A percentile compares a stretch with the other conserved stretches of the same genome.
Conservation (phyloP, 35 echinoderm and acorn worm genomes). For the Ptychodera flava region DNA sequence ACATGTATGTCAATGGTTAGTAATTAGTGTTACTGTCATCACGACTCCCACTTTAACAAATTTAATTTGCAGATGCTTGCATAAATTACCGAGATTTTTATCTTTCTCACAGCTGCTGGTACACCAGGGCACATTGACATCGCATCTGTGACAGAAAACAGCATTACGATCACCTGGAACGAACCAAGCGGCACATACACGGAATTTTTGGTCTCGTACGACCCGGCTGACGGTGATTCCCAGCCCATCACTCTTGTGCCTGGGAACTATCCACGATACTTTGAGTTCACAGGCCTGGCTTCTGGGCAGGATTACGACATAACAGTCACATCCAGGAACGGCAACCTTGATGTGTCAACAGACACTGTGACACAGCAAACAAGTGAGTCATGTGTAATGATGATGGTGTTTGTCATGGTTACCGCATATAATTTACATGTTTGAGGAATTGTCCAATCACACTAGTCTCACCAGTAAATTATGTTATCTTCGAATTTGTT, state of each 20-base stretch:
- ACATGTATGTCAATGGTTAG: too few species aligned
- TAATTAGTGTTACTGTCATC: too few species aligned
- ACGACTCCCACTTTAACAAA: too few species aligned
- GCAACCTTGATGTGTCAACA: not conserved
- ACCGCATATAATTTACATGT: too few species aligned
- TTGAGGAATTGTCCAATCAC: too few species aligned
- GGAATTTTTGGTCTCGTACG: not conserved
- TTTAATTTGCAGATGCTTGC: too few species aligned
- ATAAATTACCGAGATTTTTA: too few species aligned
- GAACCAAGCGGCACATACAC: not conserved
- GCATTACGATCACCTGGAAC: slow-evolving; percentile 41
- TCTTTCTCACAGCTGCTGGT: slow-evolving; percentile 17
- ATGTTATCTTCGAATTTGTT: too few species aligned
- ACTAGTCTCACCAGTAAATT: too few species aligned
- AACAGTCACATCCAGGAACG: not conserved
- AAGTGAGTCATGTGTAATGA: not conserved
- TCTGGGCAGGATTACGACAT: not conserved
- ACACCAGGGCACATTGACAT: slow-evolving; percentile 44
- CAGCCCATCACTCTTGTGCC: not conserved
- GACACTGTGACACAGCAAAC: not conserved
- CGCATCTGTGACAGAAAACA: slow-evolving; percentile 5
- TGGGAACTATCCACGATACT: not conserved
- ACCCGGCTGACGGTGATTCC: not conserved
- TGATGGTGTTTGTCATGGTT: not conserved
- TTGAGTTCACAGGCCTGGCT: not conserved